Evolutionary conservation across 2,113 vertebrate genomes (phyloP).

Genomic region (Menidia beryllina): DNA sequence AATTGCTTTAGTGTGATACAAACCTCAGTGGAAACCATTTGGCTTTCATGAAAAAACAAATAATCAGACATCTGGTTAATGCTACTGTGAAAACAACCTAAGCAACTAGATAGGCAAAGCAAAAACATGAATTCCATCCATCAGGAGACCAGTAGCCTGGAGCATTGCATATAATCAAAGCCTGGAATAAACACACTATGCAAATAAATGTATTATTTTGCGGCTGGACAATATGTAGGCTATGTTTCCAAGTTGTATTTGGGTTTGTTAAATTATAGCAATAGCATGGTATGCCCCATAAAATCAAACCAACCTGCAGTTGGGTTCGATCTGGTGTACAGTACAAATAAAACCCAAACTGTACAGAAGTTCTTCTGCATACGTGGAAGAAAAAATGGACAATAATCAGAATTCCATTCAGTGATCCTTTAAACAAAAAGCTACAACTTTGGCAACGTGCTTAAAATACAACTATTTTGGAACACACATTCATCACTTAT

Average conservation of each 20-base stretch:
- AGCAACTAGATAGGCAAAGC: slow-evolving; percentile 11
- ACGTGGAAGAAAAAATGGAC: no score
- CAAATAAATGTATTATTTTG: slow-evolving; percentile 24
- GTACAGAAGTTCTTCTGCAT: background rate
- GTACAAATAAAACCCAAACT: background rate
- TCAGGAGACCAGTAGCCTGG: slow-evolving; percentile 30
- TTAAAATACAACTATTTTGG: background rate
- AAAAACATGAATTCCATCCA: slow-evolving; percentile 16
- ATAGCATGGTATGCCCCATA: background rate
- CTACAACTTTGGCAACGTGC: no score
- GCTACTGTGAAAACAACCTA: slow-evolving; percentile 18
- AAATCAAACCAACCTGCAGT: background rate
- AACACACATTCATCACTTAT: background rate
- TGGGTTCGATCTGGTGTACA: background rate
- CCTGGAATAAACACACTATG: slow-evolving; percentile 24
- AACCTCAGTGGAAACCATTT: slow-evolving; percentile 23
- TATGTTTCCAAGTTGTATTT: slow-evolving; percentile 3
- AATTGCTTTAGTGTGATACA: slow-evolving; percentile 35
- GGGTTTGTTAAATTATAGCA: background rate
- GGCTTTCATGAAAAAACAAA: slow-evolving; percentile 27
- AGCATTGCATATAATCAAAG: slow-evolving; percentile 35
- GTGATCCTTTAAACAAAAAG: background rate
- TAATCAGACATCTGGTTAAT: slow-evolving; percentile 55
- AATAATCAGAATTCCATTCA: background rate
- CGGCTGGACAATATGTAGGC: background rate